phyloP scores from a whole-genome alignment of 1,140 invertebrate species.

The Drosophila varians region DNA sequence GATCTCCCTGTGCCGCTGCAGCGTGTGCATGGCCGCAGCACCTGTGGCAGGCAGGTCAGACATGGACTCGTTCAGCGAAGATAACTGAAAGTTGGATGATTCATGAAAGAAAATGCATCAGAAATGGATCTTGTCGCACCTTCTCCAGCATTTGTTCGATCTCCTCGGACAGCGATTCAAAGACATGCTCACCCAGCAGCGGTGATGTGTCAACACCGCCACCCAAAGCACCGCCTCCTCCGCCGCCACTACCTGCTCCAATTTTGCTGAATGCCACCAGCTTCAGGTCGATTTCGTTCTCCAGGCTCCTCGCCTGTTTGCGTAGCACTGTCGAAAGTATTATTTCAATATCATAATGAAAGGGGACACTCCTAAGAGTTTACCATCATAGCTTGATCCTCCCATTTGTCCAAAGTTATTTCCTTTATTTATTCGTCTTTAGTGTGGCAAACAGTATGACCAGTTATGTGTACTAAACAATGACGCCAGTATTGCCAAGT shows the following conservation, averaged over 20 bases:
- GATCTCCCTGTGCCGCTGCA: constrained; percentile 97
- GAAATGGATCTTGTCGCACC: too few relatives aligned
- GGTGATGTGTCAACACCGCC: constrained; percentile 89
- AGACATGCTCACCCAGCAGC: constrained; percentile 94
- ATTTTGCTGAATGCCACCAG: constrained; percentile 97
- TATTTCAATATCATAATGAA: too few relatives aligned
- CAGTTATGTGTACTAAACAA: constrained; percentile 3
- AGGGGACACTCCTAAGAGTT: too few relatives aligned
- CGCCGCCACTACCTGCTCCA: constrained; percentile 87
- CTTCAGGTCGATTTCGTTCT: constrained; percentile 99
- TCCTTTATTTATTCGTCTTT: constrained; percentile 36
- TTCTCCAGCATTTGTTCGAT: constrained; percentile 94
- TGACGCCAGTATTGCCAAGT: neutral
- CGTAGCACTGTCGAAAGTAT: constrained; percentile 90
- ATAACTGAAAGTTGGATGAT: constrained; percentile 86
- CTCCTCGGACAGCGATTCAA: constrained; percentile 96
- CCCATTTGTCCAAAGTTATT: constrained; percentile 56
- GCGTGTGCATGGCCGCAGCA: constrained; percentile 93
- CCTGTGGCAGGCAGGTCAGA: constrained; percentile 90
- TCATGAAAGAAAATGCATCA: neutral
- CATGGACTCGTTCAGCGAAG: constrained; percentile 94
- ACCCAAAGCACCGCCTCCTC: constrained; percentile 61
- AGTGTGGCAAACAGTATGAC: constrained; percentile 28
- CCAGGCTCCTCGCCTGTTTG: constrained; percentile 95
- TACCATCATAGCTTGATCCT: constrained; percentile 77